Conservation (phyloP, 1,140 invertebrate species). For the fruit fly (Drosophila melanogaster) region DNA sequence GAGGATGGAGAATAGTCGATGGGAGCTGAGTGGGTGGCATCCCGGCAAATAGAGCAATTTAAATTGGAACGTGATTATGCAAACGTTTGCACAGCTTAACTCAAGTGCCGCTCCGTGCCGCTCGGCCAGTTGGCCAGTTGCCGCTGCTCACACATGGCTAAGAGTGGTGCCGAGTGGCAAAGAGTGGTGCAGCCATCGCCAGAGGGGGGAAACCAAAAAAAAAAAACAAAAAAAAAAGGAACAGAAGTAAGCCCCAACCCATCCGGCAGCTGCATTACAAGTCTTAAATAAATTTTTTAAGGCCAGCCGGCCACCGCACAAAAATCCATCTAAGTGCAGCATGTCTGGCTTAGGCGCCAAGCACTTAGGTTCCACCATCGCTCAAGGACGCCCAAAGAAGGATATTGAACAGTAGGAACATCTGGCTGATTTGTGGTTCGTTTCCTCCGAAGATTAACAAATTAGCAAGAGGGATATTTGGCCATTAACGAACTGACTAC, state of each 20-base stretch:
- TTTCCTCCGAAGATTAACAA: neutral
- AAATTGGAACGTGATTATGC: constrained; percentile 83
- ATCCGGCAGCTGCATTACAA: constrained; percentile 50
- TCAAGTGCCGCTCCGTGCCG: constrained; percentile 77
- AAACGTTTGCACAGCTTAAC: constrained; percentile 82
- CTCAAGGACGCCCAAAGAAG: too few relatives aligned
- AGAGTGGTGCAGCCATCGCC: neutral
- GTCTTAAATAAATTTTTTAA: constrained; percentile 76
- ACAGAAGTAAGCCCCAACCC: neutral
- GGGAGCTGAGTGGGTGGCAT: neutral
- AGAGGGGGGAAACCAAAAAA: neutral
- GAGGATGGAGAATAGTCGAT: neutral
- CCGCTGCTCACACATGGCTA: constrained; percentile 41
- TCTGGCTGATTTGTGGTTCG: neutral
- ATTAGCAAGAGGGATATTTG: neutral
- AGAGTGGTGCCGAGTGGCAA: neutral
- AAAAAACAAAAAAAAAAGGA: neutral
- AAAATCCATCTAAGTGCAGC: constrained; percentile 51
- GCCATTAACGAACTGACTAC: too few relatives aligned
- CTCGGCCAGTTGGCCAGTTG: constrained; percentile 69
- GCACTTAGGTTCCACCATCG: neutral
- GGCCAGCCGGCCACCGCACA: constrained; percentile 26
- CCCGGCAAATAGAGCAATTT: constrained; percentile 79
- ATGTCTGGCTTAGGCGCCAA: constrained; percentile 33
- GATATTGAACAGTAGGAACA: neutral